These are phyloP conservation scores for Pyrgilauda ruficollis DNA, from an alignment of 2,113 vertebrate species.

Conservation along the genomic window DNA sequence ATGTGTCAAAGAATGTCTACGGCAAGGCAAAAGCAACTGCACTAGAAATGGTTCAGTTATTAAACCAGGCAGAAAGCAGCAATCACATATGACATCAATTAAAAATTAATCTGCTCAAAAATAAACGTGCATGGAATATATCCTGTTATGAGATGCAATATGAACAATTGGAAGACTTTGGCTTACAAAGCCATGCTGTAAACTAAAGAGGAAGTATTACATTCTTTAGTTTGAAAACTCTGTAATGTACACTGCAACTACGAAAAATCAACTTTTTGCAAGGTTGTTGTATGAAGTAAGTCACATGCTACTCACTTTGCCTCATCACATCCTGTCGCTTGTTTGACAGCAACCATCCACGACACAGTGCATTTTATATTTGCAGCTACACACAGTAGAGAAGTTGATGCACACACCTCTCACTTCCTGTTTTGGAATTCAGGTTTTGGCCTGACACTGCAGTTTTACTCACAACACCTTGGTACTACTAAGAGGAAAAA, in stretches of 20 bases:
- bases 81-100: neutral
- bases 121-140: neutral
- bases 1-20: neutral
- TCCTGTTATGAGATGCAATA: neutral
- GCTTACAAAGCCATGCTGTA: neutral
- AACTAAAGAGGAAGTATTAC: neutral
- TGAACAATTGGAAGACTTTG: neutral
- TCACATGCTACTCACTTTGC: neutral
- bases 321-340: neutral
- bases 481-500: neutral
- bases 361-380: neutral
- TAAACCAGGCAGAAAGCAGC: neutral
- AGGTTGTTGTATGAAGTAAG: neutral
- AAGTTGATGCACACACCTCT: neutral
- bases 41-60: neutral
- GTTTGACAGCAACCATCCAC: neutral
- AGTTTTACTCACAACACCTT: neutral
- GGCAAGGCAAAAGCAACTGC: neutral
- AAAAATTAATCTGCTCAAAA: neutral
- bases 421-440: neutral
- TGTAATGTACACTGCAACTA: neutral
- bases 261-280: neutral
- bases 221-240: neutral
- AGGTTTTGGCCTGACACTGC: neutral
- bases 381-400: neutral